Evolutionary conservation across 2,888 invertebrate species (phyloP).

Genomic region (Belgica antarctica): DNA sequence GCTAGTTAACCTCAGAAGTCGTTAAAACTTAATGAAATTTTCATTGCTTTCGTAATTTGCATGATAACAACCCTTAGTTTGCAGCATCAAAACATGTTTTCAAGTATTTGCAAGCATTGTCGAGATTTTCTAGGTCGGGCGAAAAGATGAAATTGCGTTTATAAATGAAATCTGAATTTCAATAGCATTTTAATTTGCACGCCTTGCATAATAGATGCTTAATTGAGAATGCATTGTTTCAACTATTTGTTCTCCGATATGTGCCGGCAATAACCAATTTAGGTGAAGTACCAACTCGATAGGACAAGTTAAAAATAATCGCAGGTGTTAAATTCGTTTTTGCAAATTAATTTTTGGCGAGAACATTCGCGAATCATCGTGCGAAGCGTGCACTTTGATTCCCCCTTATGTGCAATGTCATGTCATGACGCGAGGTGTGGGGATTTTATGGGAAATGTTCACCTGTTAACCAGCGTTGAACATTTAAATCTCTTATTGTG

Average conservation of each 20-base stretch:
- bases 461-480: background rate
- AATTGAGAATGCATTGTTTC: slow-evolving; percentile 30
- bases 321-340: background rate
- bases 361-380: background rate
- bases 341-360: slow-evolving; percentile 26
- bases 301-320: background rate
- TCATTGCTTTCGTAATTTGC: background rate
- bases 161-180: background rate
- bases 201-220: slow-evolving; percentile 24
- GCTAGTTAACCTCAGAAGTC: slow-evolving; percentile 5
- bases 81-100: background rate
- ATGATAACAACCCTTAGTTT: background rate
- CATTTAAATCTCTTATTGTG: background rate
- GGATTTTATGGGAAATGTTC: background rate
- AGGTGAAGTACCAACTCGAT: background rate
- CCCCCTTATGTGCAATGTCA: no score
- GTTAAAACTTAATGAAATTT: slow-evolving; percentile 25
- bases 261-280: background rate
- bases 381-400: background rate
- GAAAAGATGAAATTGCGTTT: background rate
- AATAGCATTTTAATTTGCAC: slow-evolving; percentile 12
- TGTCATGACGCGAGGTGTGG: background rate
- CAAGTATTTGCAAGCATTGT: background rate
- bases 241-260: slow-evolving; percentile 17
- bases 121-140: background rate